A percentile compares a stretch with the other conserved stretches of the same genome.
phyloP scores from a whole-genome alignment of 2,888 invertebrate species.

The Polyommatus icarus region DNA sequence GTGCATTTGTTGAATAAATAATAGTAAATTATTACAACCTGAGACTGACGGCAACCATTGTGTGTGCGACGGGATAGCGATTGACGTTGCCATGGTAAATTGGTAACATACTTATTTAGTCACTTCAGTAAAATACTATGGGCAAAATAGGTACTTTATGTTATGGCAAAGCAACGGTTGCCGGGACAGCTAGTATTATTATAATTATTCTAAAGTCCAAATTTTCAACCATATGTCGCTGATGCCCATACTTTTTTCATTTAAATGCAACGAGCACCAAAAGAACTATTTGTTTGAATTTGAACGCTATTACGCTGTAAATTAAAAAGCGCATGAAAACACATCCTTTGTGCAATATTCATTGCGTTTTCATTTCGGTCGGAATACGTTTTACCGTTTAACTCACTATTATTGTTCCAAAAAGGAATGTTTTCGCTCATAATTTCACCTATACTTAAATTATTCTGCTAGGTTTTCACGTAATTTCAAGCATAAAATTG shows the following conservation, averaged over 20 bases:
- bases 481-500: not conserved
- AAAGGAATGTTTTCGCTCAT: conserved; percentile 4
- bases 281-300: conserved; percentile 9
- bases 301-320: conserved; percentile 30
- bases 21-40: no score
- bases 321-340: conserved; percentile 35
- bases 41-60: no score
- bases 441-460: not conserved
- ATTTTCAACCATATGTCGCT: not conserved
- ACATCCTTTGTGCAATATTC: conserved; percentile 24
- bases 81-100: no score
- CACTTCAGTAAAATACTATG: no score
- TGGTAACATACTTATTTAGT: no score
- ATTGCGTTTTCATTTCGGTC: conserved; percentile 24
- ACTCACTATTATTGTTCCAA: conserved; percentile 25
- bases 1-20: no score
- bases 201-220: no score
- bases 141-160: no score
- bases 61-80: no score
- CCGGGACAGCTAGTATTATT: no score
- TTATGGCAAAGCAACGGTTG: no score
- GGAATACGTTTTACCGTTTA: conserved; percentile 25
- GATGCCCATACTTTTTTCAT: not conserved
- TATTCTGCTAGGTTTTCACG: not conserved
- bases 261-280: not conserved